Base-by-base conservation (phyloP, 2,113 vertebrate species). In the Sporophila hypoxantha region DNA sequence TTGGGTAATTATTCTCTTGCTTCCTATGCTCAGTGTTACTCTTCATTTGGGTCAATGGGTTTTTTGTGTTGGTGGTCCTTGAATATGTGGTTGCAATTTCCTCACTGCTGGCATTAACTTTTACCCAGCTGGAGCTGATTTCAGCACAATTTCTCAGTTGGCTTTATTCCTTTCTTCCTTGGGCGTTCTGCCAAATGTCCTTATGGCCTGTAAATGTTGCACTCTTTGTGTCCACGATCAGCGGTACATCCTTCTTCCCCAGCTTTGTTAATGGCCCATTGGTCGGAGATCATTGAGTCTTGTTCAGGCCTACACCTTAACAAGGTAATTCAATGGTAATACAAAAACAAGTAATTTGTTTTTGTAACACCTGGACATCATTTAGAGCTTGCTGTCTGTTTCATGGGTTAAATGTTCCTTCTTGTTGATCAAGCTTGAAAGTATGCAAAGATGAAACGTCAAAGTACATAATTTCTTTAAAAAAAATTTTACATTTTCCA, bases 251-350 rank as follows among this genome's bases (percentile, higher is more conserved):
- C 52, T 44, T 73, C 60, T 59, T n/a, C n/a, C 16, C 17, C 14
- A 46, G 19, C 32, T 66, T 59, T 80, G n/a, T 39, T 52, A 52
- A 46, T 0, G 0, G 25, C 37, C 19, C 2, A 2, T 46, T 9
- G 20, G 25, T 66, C 53, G 53, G 37, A 66, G 46, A 30, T 61
- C 15, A 12, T 3, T 44, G 23, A 52, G 18, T n/a, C n/a, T 44
- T 34, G 16, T 39, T 61, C 29, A 30, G 23, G n/a, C 19, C 44
- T 66, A 71, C 50, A 78, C 12, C 18, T 26, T 71, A 22, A 71
- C 32, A 42, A 64, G 10, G 27, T 27, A 42, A 50, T 79, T 57
- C 32, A 7, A 17, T 2, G 18, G n/a, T n/a, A n/a, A n/a, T n/a
- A n/a, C n/a, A n/a, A n/a, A n/a, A 42, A 49, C 5, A 32, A 49